Percentiles rank a stretch among this genome's conserved stretches.
phyloP scores from a whole-genome alignment of 2,888 invertebrate genomes.

The Drosophila affinis region DNA sequence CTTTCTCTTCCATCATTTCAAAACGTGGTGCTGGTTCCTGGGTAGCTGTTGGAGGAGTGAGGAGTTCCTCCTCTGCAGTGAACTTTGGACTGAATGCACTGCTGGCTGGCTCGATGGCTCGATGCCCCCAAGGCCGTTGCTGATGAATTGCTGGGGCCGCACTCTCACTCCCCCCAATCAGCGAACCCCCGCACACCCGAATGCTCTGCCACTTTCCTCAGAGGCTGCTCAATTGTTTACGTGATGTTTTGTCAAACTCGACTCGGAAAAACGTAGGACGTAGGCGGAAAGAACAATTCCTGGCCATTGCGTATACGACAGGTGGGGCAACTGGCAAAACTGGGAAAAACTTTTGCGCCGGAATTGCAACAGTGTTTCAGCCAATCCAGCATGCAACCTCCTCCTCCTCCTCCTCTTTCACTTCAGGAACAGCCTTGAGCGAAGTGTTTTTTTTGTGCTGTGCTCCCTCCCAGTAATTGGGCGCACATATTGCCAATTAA shows the following conservation, averaged over 20 bases:
- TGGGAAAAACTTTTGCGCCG: constrained; percentile 43
- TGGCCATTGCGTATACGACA: constrained; percentile 37
- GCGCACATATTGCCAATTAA: constrained; percentile 74
- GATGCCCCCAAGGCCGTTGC: constrained; percentile 70
- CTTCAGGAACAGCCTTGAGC: constrained; percentile 32
- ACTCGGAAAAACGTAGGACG: constrained; percentile 66
- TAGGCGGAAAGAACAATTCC: constrained; percentile 34
- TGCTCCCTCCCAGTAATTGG: constrained; percentile 64
- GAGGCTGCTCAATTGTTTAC: constrained; percentile 76
- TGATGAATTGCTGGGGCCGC: constrained; percentile 65
- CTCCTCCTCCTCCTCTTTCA: constrained; percentile 14
- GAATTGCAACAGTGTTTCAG: constrained; percentile 51
- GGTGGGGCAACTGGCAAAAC: constrained; percentile 22
- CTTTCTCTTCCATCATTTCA: not conserved
- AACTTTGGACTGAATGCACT: constrained; percentile 42
- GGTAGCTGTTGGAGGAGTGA: not conserved
- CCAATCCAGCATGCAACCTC: not conserved
- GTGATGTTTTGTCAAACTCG: constrained; percentile 77
- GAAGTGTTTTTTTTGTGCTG: constrained; percentile 32
- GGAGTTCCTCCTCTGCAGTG: constrained; percentile 1
- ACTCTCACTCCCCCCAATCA: constrained; percentile 33
- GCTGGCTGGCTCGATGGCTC: constrained; percentile 16
- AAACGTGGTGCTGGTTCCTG: not conserved
- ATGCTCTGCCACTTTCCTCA: constrained; percentile 42
- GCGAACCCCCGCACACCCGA: constrained; percentile 5